A percentile compares a stretch with the other conserved stretches of the same genome.
Conservation (phyloP, 1,140 invertebrate genomes). For the Octopus bimaculoides region DNA sequence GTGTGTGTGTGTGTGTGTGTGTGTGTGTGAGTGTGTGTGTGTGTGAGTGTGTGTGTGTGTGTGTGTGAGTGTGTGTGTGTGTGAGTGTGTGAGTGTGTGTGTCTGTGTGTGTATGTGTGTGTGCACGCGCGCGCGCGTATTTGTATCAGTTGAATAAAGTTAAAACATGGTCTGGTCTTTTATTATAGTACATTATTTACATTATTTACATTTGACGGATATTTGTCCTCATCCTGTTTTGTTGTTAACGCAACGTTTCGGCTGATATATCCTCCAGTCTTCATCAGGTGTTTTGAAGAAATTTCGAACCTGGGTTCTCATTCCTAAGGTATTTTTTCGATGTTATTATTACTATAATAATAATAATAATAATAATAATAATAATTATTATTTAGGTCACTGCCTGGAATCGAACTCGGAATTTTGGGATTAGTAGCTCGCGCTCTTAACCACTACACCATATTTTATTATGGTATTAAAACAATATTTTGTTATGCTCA, state of each 20-base stretch:
- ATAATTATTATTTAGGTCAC: no score
- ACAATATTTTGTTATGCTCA: no score
- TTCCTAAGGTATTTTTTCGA: no score
- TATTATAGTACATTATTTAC: background rate
- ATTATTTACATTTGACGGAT: background rate
- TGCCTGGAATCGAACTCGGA: no score
- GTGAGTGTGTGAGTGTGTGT: conserved; percentile 20
- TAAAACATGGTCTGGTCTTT: background rate
- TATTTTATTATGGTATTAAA: no score
- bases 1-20: conserved; percentile 23
- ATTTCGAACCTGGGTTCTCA: no score
- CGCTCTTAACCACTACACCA: no score
- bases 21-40: conserved; percentile 26
- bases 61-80: conserved; percentile 24
- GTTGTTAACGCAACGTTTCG: background rate
- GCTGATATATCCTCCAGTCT: background rate
- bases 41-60: conserved; percentile 11
- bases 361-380: no score
- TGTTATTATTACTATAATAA: no score
- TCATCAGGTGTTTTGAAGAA: no score
- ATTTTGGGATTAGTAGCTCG: no score
- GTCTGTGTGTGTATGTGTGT: conserved; percentile 18
- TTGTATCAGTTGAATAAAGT: background rate
- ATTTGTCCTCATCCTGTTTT: background rate
- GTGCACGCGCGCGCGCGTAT: conserved; percentile 8